phyloP scores from a whole-genome alignment of 2,113 vertebrate genomes.

The Spizaetus ornatus region DNA sequence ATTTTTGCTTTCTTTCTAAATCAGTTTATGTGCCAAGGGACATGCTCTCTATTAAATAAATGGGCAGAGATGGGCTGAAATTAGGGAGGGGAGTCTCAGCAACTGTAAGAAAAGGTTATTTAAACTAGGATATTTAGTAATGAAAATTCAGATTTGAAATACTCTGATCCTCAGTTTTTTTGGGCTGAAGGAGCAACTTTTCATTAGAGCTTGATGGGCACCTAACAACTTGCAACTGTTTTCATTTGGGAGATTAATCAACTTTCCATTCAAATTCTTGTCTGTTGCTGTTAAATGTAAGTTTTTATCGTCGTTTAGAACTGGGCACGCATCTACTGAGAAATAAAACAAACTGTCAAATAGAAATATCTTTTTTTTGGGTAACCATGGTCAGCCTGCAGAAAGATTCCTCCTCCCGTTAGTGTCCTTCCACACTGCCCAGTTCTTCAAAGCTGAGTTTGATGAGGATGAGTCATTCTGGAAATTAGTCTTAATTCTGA shows the following conservation, averaged over 20 bases:
- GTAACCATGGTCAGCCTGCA: neutral
- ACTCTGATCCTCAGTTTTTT: neutral
- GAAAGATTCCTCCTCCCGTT: neutral
- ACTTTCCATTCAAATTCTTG: neutral
- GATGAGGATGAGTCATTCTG: neutral
- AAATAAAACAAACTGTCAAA: neutral
- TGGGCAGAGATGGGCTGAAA: neutral
- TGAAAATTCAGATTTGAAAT: neutral
- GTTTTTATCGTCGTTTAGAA: neutral
- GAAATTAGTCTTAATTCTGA: neutral
- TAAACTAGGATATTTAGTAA: neutral
- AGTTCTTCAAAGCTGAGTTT: neutral
- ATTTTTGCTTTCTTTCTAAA: neutral
- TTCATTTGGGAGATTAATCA: neutral
- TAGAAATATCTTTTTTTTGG: neutral
- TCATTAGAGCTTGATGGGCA: neutral
- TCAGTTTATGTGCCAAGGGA: neutral
- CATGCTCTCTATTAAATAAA: rapidly evolving
- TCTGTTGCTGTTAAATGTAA: neutral
- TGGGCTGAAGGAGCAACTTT: neutral
- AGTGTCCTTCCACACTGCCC: neutral
- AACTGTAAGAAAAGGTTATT: neutral
- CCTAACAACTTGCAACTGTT: neutral
- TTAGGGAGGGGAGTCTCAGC: neutral
- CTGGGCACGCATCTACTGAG: neutral